Evolutionary conservation across 2,113 vertebrate genomes (phyloP).

Genomic region (Glaucidium brasilianum): DNA sequence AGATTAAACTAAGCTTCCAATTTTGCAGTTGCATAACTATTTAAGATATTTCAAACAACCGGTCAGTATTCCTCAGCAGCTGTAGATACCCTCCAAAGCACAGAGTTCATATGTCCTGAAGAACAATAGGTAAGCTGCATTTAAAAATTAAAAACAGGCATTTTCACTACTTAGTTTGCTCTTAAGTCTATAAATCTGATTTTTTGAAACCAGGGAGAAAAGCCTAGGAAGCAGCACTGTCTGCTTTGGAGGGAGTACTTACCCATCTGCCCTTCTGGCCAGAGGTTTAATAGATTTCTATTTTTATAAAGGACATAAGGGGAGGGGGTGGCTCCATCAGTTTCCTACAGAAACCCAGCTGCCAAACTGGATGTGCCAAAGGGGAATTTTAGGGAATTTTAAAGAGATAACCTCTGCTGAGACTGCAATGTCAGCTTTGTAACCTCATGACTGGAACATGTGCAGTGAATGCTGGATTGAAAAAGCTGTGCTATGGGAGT

Average conservation of each 20-base stretch:
- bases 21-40: neutral
- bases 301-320: conserved; percentile 61
- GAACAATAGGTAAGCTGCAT: neutral
- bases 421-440: conserved; percentile 73
- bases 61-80: neutral
- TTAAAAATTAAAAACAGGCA: neutral
- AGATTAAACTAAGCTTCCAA: neutral
- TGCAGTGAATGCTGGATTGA: conserved; percentile 62
- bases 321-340: conserved; percentile 53
- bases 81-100: neutral
- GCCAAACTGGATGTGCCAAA: conserved; percentile 73
- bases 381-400: conserved; percentile 75
- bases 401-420: conserved; percentile 76
- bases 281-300: conserved; percentile 66
- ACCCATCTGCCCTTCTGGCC: conserved; percentile 60
- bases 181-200: neutral
- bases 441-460: conserved; percentile 61
- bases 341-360: conserved; percentile 68
- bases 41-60: conserved; percentile 15
- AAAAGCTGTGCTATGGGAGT: conserved; percentile 53
- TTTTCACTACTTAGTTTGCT: neutral
- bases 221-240: neutral
- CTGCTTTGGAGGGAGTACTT: neutral
- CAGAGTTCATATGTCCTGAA: neutral
- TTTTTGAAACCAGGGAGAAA: neutral